Evolutionary conservation across 2,797 vertebrate species (phyloP), one percentile per base, ranked within the genome.

Genomic region (Acipenser oxyrinchus): DNA sequence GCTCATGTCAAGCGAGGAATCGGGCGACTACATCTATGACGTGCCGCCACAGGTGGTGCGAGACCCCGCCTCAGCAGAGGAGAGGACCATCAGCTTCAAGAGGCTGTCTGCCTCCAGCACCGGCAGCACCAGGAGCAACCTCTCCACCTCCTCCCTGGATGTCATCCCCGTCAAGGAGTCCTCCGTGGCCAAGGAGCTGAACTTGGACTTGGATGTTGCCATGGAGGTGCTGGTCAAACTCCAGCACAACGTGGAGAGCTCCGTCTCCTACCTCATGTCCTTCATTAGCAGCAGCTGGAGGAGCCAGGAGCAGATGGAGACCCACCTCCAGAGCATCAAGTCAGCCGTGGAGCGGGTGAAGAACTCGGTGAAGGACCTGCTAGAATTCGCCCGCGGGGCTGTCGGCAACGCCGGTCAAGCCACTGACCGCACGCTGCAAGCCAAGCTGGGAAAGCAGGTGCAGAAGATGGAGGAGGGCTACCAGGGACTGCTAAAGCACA

Each of bases 391-490:
- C 66, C 88, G 92, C 0, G 90, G 92, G 0, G 96, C 93, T 0
- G 93, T 98, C 71, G 88, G 88, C 62, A 97, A 92, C 0, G 90
- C 95, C 0, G 83, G 89, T 7, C 94, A 97, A 72, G 93, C 95
- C 51, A 95, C 94, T 0, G 96, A 99, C 80, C 93, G 95, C 8
- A 86, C 93, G 0, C 87, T 99, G 70, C 92, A 97, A 2, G 69
- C 90, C 70, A 99, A 99, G 81, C 89, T 99, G 7, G 90, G 85
- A 72, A 92, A 93, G 62, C 96, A 98, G 73, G 86, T 98, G 70
- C 93, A 95, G 70, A 98, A 98, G 84, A 97, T 99, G 95, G 95
- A 99, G 77, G 95, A 97, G 12, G 91, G 93, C 48, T 93, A 96
- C 78, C 94, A 97, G 84, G 89, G 88, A 6, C 81, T 99, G 79